phyloP scores from a whole-genome alignment of 37 sponge, comb jelly and placozoan genomes.

The Cliona cf. orientalis region DNA sequence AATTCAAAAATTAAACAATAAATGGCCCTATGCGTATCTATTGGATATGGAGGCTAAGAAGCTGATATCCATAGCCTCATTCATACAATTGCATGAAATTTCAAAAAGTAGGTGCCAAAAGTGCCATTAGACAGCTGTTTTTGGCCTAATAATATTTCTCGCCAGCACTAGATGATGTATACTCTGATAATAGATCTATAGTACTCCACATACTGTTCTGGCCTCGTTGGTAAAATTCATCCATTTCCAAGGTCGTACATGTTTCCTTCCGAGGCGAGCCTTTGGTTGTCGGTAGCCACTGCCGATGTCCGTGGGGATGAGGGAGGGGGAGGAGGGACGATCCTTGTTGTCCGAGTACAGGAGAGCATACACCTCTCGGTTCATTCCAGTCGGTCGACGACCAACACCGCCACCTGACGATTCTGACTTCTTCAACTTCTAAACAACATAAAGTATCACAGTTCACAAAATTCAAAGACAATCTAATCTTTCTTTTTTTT shows the following conservation, averaged over 20 bases:
- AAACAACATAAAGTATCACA: no score
- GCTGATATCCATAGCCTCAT: no score
- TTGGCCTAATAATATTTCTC: conserved; percentile 85
- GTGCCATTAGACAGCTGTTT: no score
- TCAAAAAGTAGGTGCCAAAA: no score
- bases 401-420: no score
- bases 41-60: no score
- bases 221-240: conserved; percentile 92
- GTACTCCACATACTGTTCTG: conserved; percentile 76
- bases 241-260: conserved; percentile 93
- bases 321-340: conserved; percentile 21
- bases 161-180: conserved; percentile 79
- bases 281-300: conserved; percentile 85
- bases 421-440: no score
- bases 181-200: conserved; percentile 78
- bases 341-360: conserved; percentile 69
- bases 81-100: no score
- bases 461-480: no score
- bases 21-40: no score
- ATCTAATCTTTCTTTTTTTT: no score
- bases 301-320: conserved; percentile 77
- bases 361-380: conserved; percentile 88
- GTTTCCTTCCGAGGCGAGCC: conserved; percentile 78
- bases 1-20: no score
- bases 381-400: conserved; percentile 47